Evolutionary conservation across 23 tunicate species (phyloP).

Genomic region (Oikopleura vanhoeffeni): DNA sequence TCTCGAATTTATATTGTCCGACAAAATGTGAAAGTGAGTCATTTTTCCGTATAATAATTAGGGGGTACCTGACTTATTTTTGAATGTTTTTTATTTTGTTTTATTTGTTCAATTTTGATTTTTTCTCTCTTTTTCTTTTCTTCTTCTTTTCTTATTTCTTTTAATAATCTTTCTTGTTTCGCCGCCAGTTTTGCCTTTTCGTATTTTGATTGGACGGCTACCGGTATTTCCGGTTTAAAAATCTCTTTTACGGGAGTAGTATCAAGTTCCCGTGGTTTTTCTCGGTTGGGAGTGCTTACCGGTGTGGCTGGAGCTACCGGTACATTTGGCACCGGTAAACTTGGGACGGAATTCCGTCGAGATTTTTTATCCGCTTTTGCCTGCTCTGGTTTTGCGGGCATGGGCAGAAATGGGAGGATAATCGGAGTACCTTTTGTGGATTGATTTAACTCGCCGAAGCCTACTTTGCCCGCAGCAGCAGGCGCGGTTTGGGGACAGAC

Average conservation of each 20-base stretch:
- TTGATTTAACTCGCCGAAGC: background rate
- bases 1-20: too few species aligned
- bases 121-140: too few species aligned
- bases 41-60: too few species aligned
- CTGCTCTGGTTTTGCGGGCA: background rate
- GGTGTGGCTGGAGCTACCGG: background rate
- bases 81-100: background rate
- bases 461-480: background rate
- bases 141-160: too few species aligned
- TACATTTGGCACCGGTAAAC: background rate
- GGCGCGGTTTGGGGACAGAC: background rate
- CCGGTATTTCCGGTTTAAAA: background rate
- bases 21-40: too few species aligned
- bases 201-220: too few species aligned
- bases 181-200: too few species aligned
- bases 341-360: background rate
- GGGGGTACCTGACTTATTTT: background rate
- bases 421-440: background rate
- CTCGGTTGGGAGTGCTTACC: background rate
- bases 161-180: too few species aligned
- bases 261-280: background rate
- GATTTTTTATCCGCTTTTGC: background rate
- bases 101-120: too few species aligned
- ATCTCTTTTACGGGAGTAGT: background rate
- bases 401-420: background rate